Evolutionary conservation across 1,140 invertebrate species (phyloP), one percentile per base, ranked within the genome.

Genomic region (Macrosteles quadrilineatus): DNA sequence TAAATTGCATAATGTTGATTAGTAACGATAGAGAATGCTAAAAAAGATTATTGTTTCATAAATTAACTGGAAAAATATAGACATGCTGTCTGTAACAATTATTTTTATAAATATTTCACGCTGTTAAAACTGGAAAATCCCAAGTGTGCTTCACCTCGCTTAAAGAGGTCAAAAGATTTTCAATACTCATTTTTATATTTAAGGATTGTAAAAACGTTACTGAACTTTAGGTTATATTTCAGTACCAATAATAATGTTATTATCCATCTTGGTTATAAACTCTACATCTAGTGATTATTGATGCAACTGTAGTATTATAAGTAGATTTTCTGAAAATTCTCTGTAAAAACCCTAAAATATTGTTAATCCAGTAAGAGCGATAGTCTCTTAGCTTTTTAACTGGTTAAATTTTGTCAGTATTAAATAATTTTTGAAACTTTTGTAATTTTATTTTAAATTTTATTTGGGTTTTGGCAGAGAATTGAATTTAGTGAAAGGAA

Each of bases 401-500:
- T n/a, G n/a, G n/a, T n/a, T n/a, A n/a, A n/a, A n/a, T n/a, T n/a
- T n/a, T n/a, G n/a, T n/a, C n/a, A n/a, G n/a, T n/a, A n/a, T n/a
- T n/a, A n/a, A 29, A 62, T 36, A 36, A 23, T 27, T 2, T 23
- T 62, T 62, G 19, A 62, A 62, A 25, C 4, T 25, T 4, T 12
- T 9, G 23, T n/a, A 55, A 11, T 21, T 55, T 11, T 12, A n/a
- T 21, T n/a, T 9, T 43, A 43, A 43, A 53, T 53, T 27, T 62
- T 27, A 29, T 30, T 67, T 19, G 57, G 67, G 57, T 62, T 43
- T 62, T 69, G 32, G 40, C 68, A 69, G 68, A 69, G 68, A 69
- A 64, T 50, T 69, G 27, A 53, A 23, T 45, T 63, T 50, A 69
- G 68, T 69, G 68, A 69, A 69, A 69, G 68, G 68, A 69, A 69